Conservation (phyloP, 1,140 invertebrate species). For the Drosophila nannoptera region DNA sequence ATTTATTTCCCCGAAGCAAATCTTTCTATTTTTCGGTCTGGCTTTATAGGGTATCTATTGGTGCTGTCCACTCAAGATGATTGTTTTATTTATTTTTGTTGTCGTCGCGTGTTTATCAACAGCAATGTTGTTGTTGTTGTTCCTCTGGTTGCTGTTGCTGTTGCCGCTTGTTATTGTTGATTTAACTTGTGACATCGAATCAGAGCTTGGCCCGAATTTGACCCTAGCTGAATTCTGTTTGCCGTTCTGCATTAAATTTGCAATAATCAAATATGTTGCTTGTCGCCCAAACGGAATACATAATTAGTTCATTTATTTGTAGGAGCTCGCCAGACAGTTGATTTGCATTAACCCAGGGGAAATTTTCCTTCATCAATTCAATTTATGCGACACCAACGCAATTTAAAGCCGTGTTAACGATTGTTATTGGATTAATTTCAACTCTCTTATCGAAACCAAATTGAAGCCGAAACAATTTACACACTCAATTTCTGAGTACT, state of each 20-base stretch:
- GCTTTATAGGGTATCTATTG: neutral
- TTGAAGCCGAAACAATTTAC: neutral
- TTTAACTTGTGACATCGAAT: constrained; percentile 67
- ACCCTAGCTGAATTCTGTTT: constrained; percentile 18
- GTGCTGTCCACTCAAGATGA: neutral
- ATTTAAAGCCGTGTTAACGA: constrained; percentile 13
- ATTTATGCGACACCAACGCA: constrained; percentile 8
- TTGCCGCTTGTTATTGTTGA: constrained; percentile 57
- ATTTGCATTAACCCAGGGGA: constrained; percentile 21
- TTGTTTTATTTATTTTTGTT: constrained; percentile 59
- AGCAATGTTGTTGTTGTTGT: constrained; percentile 18
- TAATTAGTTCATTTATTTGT: constrained; percentile 69
- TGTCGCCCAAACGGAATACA: constrained; percentile 57
- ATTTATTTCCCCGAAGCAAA: no score
- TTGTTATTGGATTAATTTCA: neutral
- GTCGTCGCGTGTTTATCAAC: constrained; percentile 48
- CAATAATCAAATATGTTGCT: constrained; percentile 55
- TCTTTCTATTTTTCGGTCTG: neutral
- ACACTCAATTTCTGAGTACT: no score
- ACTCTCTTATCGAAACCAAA: neutral
- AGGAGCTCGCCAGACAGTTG: constrained; percentile 32
- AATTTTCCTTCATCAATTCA: constrained; percentile 22
- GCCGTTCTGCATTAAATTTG: constrained; percentile 62
- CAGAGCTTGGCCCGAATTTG: constrained; percentile 38
- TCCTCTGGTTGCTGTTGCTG: constrained; percentile 36